Conservation (phyloP, 2,113 vertebrate species). For the Chitala chitala region DNA sequence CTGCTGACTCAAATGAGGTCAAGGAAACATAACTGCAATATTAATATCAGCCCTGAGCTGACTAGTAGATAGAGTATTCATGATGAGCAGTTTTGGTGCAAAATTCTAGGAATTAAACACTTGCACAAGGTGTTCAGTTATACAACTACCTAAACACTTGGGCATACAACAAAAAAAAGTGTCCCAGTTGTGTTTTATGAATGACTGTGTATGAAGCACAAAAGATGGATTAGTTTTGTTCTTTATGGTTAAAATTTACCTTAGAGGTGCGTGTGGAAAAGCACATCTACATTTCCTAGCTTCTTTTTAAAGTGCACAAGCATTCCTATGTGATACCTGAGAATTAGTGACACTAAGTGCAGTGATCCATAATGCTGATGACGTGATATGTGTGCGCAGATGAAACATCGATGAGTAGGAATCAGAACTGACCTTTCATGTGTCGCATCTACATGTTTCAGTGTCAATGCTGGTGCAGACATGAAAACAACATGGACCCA, state of each 20-base stretch:
- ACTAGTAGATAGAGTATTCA: neutral
- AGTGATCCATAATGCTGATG: constrained; percentile 38
- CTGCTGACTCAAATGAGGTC: neutral
- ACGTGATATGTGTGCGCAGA: constrained; percentile 19
- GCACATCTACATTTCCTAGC: neutral
- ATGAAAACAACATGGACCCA: neutral
- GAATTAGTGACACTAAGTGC: constrained; percentile 52
- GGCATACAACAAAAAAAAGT: neutral
- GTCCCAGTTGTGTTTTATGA: neutral
- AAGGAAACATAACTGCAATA: neutral
- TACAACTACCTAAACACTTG: neutral
- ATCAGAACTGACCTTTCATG: too few relatives aligned
- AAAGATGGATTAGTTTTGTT: neutral
- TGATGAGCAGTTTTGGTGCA: too few relatives aligned
- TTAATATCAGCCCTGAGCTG: neutral
- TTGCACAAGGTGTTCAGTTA: neutral
- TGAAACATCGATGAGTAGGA: constrained; percentile 16
- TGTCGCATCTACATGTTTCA: too few relatives aligned
- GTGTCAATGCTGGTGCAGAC: neutral
- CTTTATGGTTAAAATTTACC: constrained; percentile 34
- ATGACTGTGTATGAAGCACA: neutral
- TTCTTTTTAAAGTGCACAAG: constrained; percentile 59
- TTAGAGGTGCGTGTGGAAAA: constrained; percentile 30
- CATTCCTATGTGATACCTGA: constrained; percentile 59
- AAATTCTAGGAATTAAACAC: too few relatives aligned